Conservation (phyloP, 2,113 vertebrate genomes). For the Amphilophus citrinellus region DNA sequence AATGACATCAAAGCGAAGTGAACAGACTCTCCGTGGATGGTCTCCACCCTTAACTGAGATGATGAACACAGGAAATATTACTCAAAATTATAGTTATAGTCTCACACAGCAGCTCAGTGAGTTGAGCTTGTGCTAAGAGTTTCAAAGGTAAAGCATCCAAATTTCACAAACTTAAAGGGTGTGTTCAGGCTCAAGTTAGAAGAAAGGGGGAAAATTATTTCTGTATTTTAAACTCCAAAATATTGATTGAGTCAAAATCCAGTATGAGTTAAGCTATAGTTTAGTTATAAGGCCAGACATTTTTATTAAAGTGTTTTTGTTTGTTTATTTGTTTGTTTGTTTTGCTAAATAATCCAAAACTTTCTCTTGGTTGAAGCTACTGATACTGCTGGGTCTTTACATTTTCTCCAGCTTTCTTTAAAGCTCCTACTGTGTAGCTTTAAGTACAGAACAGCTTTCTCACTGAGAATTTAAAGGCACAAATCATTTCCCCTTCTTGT, state of each 20-base stretch:
- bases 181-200: too few relatives aligned
- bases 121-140: too few relatives aligned
- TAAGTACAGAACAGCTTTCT: constrained; percentile 71
- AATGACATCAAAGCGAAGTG: not conserved
- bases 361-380: not conserved
- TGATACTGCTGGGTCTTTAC: not conserved
- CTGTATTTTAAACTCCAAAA: too few relatives aligned
- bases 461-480: constrained; percentile 76
- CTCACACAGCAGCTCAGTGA: too few relatives aligned
- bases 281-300: not conserved
- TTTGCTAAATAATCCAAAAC: not conserved
- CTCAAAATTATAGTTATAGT: too few relatives aligned
- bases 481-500: constrained; percentile 81
- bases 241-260: not conserved
- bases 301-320: not conserved
- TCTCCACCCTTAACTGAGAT: not conserved
- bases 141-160: too few relatives aligned
- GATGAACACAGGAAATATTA: not conserved
- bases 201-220: too few relatives aligned
- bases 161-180: too few relatives aligned
- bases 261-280: not conserved
- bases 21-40: not conserved
- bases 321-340: not conserved
- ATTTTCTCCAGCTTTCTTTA: constrained; percentile 7
- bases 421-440: constrained; percentile 27